Evolutionary conservation across 2,113 vertebrate genomes (phyloP), one percentile per base, ranked within the genome.

Genomic region (Electrona antarctica): DNA sequence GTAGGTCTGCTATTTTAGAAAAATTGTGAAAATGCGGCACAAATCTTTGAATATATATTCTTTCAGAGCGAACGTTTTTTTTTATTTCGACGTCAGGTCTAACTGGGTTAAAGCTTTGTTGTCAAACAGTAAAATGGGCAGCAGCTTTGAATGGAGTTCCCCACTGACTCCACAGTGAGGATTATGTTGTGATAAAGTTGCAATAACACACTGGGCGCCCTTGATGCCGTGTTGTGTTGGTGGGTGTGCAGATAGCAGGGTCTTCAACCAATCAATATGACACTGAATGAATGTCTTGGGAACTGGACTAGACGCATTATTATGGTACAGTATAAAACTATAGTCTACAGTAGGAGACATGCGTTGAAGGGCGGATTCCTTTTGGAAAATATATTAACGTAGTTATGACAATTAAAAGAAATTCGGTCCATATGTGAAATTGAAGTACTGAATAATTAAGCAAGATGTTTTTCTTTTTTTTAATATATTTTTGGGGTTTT

Each of bases 71-170:
- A n/a, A n/a, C n/a, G n/a, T n/a, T n/a, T n/a, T n/a, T n/a, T n/a
- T n/a, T n/a, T n/a, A n/a, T n/a, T n/a, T n/a, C n/a, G n/a, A n/a
- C n/a, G n/a, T n/a, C n/a, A n/a, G n/a, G n/a, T n/a, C n/a, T n/a
- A n/a, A n/a, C n/a, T n/a, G n/a, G n/a, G n/a, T n/a, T 77, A 85
- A 79, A 80, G 83, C 87, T 87, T 84, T 90, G 78, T 87, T 76
- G 78, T 58, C 55, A 76, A 81, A 82, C 74, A 66, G 71, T 80
- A 50, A 82, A 77, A 83, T 67, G 71, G 78, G 77, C 67, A 62
- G 56, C 51, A 8, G 77, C 57, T 57, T 46, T 87, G 71, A 73
- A 78, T 41, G 10, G 56, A 52, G 58, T 56, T 73, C 77, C 69
- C 64, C 55, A 66, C 21, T 21, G 21, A 21, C 49, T 59, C 59